Base-by-base conservation (phyloP, 1,140 invertebrate species). In the Drosophila busckii region DNA sequence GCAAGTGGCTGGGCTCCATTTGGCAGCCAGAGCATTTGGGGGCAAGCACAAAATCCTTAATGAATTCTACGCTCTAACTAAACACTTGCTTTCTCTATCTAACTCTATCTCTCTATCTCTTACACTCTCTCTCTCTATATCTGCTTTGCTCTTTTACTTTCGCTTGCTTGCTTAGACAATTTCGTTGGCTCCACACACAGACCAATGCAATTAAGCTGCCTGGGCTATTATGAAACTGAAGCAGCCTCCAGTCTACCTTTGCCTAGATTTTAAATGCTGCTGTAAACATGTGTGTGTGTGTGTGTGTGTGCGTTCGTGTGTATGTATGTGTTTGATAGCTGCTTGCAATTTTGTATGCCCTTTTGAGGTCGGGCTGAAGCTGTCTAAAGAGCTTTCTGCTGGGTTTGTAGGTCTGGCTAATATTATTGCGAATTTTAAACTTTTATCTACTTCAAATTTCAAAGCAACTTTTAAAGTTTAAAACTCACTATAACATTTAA, bases 201-300 rank as follows among this genome's bases (percentile, higher is more conserved):
- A 28, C 38, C 26, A 42, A 49, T 73, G 69, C 64, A 71, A 75
- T 71, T 73, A 75, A 63, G 63, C 69, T 63, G 63, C 42, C 50
- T 63, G 15, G n/a, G n/a, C 54, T 40, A 40, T 56, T 38, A 56
- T 50, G 46, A 26, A 31, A 10, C 29, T 22, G 25, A 42, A 38
- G 9, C 13, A 53, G 31, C 32, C 38, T 29, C 37, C 31, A 35
- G 31, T 31, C 44, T 52, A 29, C 34, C 20, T 40, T 23, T 42
- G 31, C 38, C 44, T 52, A 29, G 35, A 26, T 40, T 23, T 23
- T 44, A 35, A 20, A 42, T 26, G 17, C 29, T 9, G 9, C 25
- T 25, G 22, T 9, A 9, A 16, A 41, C 12, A 23, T 4, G 16
- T 4, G 10, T 31, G 17, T 31, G 10, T 35, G 12, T 34, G 15